A percentile compares a stretch with the other conserved stretches of the same genome.
Conservation (phyloP, 2,888 invertebrate species). For the Eremobia ochroleuca region DNA sequence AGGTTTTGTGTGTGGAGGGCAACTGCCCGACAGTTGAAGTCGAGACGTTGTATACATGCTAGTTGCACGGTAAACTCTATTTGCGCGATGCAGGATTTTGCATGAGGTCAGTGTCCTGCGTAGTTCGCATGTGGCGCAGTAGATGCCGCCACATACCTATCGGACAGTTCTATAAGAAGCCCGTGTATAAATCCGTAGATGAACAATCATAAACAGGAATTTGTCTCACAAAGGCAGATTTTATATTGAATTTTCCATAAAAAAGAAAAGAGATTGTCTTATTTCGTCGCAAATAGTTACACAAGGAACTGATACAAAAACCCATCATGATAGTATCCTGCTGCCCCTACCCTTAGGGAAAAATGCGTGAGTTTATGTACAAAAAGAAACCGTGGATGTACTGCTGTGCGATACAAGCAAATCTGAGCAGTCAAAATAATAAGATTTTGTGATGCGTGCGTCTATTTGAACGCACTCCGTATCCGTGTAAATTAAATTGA, state of each 20-base stretch:
- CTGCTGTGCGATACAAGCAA: neutral
- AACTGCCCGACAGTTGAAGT: neutral
- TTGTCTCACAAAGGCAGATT: neutral
- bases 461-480: neutral
- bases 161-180: neutral
- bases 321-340: neutral
- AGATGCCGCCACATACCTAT: neutral
- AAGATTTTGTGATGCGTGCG: neutral
- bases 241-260: conserved; percentile 5
- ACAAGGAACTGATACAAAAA: neutral
- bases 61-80: neutral
- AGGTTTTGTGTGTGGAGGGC: neutral
- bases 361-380: neutral
- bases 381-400: neutral
- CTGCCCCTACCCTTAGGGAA: neutral
- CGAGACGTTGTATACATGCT: neutral
- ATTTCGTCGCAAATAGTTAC: neutral
- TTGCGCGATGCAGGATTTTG: neutral
- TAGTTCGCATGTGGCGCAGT: neutral
- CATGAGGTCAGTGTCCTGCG: neutral
- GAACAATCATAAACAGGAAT: neutral
- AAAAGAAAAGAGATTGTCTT: conserved; percentile 1
- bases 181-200: neutral
- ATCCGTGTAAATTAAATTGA: conserved; percentile 26
- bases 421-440: conserved; percentile 1